Evolutionary conservation across 2,797 vertebrate genomes (phyloP).

Genomic region (Dallia pectoralis): DNA sequence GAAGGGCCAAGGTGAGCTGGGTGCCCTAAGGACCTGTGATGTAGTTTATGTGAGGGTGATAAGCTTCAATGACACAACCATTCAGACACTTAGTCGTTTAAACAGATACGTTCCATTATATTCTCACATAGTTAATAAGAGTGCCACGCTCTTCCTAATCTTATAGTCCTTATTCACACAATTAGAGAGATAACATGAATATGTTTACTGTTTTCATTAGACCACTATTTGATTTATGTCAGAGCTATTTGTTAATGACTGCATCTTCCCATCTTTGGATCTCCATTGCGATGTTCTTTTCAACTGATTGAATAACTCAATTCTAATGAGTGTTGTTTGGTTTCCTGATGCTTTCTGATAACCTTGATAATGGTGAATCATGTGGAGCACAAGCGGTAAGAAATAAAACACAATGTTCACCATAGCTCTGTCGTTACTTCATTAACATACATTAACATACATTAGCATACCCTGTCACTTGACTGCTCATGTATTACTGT

Average conservation of each 20-base stretch:
- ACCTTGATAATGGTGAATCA: conserved; percentile 1
- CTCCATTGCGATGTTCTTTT: conserved; percentile 2
- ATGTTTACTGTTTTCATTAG: not conserved
- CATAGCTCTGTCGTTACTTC: too few relatives aligned
- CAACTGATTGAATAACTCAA: conserved; percentile 12
- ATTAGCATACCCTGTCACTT: too few relatives aligned
- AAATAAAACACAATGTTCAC: too few relatives aligned
- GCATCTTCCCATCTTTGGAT: conserved; percentile 1
- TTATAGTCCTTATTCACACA: not conserved
- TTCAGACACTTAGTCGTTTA: not conserved
- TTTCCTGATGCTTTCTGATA: conserved; percentile 9
- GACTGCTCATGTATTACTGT: too few relatives aligned
- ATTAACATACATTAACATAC: too few relatives aligned
- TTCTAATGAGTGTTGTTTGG: conserved; percentile 10
- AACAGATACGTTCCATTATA: not conserved
- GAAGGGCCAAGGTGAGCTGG: conserved; percentile 40
- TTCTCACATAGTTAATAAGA: not conserved
- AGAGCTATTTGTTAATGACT: not conserved
- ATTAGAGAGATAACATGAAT: not conserved
- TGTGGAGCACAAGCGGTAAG: too few relatives aligned
- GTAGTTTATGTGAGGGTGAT: conserved; percentile 9
- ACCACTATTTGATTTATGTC: not conserved
- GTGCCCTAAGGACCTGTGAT: conserved; percentile 7
- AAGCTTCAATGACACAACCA: not conserved
- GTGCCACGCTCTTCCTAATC: not conserved